phyloP scores from a whole-genome alignment of 1,140 invertebrate species.

The Meloidogyne floridensis region DNA sequence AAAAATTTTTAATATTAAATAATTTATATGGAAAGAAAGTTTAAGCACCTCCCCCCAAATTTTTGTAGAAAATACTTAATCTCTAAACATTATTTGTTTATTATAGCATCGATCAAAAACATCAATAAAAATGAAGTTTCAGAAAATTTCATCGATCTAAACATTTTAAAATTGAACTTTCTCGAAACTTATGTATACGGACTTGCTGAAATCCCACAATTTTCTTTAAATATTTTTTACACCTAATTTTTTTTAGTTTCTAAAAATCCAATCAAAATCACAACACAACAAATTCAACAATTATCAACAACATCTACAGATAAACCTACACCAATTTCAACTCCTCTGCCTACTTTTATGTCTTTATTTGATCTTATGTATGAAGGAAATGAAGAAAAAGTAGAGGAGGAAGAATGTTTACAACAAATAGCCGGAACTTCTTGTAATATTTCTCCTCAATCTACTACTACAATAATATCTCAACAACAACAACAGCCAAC shows the following conservation, averaged over 20 bases:
- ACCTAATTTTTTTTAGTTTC: background rate
- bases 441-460: background rate
- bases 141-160: no score
- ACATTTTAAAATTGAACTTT: no score
- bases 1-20: background rate
- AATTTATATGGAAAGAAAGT: no score
- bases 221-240: background rate
- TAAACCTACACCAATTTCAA: background rate
- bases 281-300: background rate
- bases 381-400: constrained; percentile 12
- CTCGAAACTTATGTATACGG: no score
- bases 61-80: no score
- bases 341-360: constrained; percentile 25
- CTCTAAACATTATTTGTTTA: no score
- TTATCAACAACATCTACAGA: background rate
- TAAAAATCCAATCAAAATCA: background rate
- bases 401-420: background rate
- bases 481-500: constrained; percentile 7
- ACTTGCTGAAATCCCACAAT: no score
- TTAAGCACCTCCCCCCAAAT: no score
- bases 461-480: background rate
- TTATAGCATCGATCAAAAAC: no score
- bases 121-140: no score
- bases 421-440: background rate
- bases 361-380: constrained; percentile 28